Conservation (phyloP, 2,113 vertebrate genomes). For the Rhynchomys soricoides region DNA sequence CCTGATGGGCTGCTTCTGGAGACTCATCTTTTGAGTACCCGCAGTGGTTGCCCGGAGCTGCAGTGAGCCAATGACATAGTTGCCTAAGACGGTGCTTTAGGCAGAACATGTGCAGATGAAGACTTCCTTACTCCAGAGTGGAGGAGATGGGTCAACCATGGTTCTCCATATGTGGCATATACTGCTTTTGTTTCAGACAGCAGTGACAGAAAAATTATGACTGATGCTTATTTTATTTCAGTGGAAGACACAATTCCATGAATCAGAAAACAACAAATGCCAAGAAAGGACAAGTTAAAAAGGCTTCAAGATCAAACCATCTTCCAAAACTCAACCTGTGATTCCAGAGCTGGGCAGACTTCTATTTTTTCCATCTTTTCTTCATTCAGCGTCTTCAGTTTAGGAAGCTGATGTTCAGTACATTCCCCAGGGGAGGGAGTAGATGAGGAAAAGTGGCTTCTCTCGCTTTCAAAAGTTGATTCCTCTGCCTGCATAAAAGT, state of each 20-base stretch:
- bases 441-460: slow-evolving; percentile 34
- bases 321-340: slow-evolving; percentile 88
- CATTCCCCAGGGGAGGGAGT: slow-evolving; percentile 43
- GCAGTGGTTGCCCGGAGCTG: neutral
- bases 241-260: slow-evolving; percentile 76
- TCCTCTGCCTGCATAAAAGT: slow-evolving; percentile 19
- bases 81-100: neutral
- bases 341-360: slow-evolving; percentile 72
- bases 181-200: slow-evolving; percentile 19
- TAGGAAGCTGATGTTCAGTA: slow-evolving; percentile 24
- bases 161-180: neutral
- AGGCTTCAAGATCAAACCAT: slow-evolving; percentile 81
- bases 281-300: slow-evolving; percentile 84
- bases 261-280: slow-evolving; percentile 78
- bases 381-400: slow-evolving; percentile 18
- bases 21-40: neutral
- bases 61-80: neutral
- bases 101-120: neutral
- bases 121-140: neutral
- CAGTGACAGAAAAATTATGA: slow-evolving; percentile 60
- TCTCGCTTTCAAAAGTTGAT: slow-evolving; percentile 41
- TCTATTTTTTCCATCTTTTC: slow-evolving; percentile 31
- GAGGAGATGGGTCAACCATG: neutral
- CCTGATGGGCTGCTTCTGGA: neutral
- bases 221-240: slow-evolving; percentile 81